Base-by-base conservation (phyloP, 2,113 vertebrate species). In the Colossoma macropomum region DNA sequence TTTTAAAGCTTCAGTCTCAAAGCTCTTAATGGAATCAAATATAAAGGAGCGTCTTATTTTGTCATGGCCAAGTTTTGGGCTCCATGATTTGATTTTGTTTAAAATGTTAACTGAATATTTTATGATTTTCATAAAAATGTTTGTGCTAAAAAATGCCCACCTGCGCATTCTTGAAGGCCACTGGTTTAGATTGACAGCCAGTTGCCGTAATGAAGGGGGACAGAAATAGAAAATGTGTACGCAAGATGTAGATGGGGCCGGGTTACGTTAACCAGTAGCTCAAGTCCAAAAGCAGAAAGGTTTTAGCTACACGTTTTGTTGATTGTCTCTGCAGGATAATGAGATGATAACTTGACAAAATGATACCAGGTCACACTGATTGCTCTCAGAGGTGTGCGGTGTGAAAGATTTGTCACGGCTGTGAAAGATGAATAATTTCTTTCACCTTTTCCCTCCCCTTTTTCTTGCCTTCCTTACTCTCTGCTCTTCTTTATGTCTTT, bases 351-450 rank as follows among this genome's bases (percentile, higher is more conserved):
- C 41, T 45, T 45, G 41, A 45, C 41, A 9, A 52, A 52, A 52
- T 3, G 50, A 52, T 19, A 9, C 21, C 9, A 19, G n/a, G 27
- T 6, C 38, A 8, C 66, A 19, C 62, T 19, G 69, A 77, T 41
- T 66, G 72, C 77, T 41, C 70, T 77, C 71, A 30, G 59, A 60
- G 78, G 62, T 25, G 79, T 75, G 84, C 76, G 28, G 15, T 45
- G 87, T 95, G 94, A 96, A 95, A 94, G 94, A 97, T 97, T 96
- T 97, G 94, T 95, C 96, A 97, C 96, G 96, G 96, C 96, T 92
- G 93, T 41, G 80, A 84, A 94, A 93, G 92, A 94, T 93, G 91
- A 92, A 92, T 91, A 80, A 87, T 90, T 82, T 72, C 34, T 79
- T 65, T 60, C 21, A 45, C 30, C 73, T 60, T 69, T 72, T 77